Percentiles rank a stretch among this genome's conserved stretches.
Conservation (phyloP, 1,140 invertebrate genomes). For the Penaeus indicus region DNA sequence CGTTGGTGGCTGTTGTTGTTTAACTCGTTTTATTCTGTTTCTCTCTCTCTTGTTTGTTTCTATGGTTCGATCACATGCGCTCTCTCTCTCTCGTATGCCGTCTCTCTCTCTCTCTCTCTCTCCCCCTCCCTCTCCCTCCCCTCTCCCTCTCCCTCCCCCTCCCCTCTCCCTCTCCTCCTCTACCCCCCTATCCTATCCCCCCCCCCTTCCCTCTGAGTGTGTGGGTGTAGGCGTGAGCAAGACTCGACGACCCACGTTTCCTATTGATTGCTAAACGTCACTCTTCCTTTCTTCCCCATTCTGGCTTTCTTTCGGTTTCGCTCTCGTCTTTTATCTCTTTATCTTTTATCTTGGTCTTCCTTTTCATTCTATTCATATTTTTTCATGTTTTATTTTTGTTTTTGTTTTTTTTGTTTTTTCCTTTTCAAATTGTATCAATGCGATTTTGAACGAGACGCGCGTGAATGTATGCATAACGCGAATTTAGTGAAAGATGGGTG, state of each 20-base stretch:
- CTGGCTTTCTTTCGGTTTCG: neutral
- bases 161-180: neutral
- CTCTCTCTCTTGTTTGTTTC: neutral
- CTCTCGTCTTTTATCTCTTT: neutral
- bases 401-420: too few relatives aligned
- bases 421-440: too few relatives aligned
- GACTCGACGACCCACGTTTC: too few relatives aligned
- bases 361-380: neutral
- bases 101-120: too few relatives aligned
- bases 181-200: neutral
- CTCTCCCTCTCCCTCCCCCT: neutral
- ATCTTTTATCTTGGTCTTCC: neutral
- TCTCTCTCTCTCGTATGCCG: neutral
- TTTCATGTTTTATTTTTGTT: too few relatives aligned
- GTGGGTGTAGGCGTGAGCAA: neutral
- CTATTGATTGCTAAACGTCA: too few relatives aligned
- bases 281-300: constrained; percentile 9
- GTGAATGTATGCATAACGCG: too few relatives aligned
- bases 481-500: too few relatives aligned
- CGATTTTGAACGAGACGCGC: too few relatives aligned
- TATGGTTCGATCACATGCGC: too few relatives aligned
- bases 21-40: neutral
- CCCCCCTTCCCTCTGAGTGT: neutral
- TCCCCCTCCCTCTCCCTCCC: neutral
- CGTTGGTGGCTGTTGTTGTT: too few relatives aligned